Conservation (phyloP, 2,888 invertebrate species). For the Mythimna albipuncta region DNA sequence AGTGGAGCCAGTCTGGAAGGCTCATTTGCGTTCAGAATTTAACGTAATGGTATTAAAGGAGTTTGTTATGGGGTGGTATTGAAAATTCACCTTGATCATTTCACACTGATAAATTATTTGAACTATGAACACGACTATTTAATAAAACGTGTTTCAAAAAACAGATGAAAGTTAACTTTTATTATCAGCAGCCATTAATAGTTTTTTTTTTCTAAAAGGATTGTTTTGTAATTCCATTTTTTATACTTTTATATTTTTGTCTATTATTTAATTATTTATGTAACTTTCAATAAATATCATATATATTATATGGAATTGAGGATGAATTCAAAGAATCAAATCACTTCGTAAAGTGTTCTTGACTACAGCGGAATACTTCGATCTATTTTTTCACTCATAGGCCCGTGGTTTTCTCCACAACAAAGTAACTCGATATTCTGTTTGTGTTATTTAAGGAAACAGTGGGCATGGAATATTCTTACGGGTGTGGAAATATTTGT, state of each 20-base stretch:
- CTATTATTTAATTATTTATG: no score
- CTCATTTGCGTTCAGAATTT: slow-evolving; percentile 7
- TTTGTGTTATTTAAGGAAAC: slow-evolving; percentile 17
- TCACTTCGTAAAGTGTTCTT: background rate
- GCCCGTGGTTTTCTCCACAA: background rate
- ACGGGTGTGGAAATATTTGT: background rate
- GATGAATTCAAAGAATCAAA: background rate
- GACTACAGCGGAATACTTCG: background rate
- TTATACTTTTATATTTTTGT: no score
- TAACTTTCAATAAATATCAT: no score
- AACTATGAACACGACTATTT: no score
- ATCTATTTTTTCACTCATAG: background rate
- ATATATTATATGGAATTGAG: no score
- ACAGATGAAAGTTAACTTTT: no score
- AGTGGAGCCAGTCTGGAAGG: slow-evolving; percentile 16
- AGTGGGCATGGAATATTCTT: background rate
- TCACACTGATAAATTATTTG: no score
- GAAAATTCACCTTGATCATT: background rate
- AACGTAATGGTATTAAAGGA: background rate
- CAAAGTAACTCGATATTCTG: slow-evolving; percentile 9
- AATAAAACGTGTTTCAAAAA: no score
- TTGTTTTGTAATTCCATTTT: no score
- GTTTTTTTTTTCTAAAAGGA: no score
- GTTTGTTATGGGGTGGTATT: background rate
- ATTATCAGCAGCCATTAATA: no score